These are phyloP conservation scores for Hirudinaria manillensis DNA, from an alignment of 2,888 invertebrate species.

Conservation along the genomic window DNA sequence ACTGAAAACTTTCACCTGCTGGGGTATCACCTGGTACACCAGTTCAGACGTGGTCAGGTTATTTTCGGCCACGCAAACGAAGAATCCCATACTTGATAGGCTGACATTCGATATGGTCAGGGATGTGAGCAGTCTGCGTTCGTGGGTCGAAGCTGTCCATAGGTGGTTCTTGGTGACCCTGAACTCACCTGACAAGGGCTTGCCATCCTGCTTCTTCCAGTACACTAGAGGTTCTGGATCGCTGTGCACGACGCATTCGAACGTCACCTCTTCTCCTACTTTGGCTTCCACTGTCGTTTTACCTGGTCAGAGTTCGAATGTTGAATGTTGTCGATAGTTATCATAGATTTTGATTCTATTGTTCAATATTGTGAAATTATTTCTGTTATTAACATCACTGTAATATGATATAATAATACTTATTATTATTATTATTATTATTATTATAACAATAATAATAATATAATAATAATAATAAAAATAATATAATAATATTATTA, in stretches of 20 bases:
- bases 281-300: conserved; percentile 32
- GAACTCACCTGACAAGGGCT: neutral
- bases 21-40: neutral
- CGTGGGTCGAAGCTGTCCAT: conserved; percentile 20
- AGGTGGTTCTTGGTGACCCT: conserved; percentile 7
- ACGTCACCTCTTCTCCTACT: conserved; percentile 35
- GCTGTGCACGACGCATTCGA: conserved; percentile 37
- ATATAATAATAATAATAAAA: too few relatives aligned
- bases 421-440: too few relatives aligned
- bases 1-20: too few relatives aligned
- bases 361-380: too few relatives aligned
- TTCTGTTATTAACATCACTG: too few relatives aligned
- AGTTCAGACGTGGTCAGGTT: neutral
- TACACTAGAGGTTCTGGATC: conserved; percentile 37
- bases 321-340: too few relatives aligned
- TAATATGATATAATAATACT: too few relatives aligned
- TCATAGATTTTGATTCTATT: too few relatives aligned
- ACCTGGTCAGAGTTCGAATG: conserved; percentile 24
- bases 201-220: conserved; percentile 33
- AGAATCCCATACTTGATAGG: neutral
- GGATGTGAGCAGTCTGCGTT: neutral
- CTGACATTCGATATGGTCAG: conserved; percentile 6
- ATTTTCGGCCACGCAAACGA: neutral
- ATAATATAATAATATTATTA: too few relatives aligned
- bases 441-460: too few relatives aligned